A percentile compares a stretch with the other conserved stretches of the same genome.
Conservation (phyloP, 2,888 invertebrate genomes). For the Entomobrya proxima region DNA sequence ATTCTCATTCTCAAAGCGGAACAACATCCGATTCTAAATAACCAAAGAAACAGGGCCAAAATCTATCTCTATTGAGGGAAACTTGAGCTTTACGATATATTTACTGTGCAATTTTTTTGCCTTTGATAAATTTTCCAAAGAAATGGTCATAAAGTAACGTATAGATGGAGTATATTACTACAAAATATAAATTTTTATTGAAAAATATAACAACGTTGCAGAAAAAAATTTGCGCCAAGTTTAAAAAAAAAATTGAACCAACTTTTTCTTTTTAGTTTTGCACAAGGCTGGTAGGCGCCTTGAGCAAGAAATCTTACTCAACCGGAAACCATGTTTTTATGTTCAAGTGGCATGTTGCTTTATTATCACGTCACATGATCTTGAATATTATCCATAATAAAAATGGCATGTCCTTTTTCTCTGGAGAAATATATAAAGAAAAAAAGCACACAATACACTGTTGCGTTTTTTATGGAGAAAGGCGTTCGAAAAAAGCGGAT, state of each 20-base stretch:
- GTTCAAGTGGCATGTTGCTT: conserved; percentile 2
- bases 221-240: too few relatives aligned
- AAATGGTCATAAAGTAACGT: too few relatives aligned
- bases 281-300: background rate
- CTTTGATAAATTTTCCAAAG: too few relatives aligned
- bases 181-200: too few relatives aligned
- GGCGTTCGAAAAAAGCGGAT: background rate
- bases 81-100: too few relatives aligned
- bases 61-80: too few relatives aligned
- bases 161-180: too few relatives aligned
- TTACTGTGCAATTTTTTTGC: too few relatives aligned
- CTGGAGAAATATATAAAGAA: background rate
- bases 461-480: conserved; percentile 16
- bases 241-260: too few relatives aligned
- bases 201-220: too few relatives aligned
- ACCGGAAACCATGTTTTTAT: background rate
- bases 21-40: background rate
- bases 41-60: too few relatives aligned
- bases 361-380: background rate
- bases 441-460: background rate
- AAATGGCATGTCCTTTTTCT: background rate
- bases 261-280: too few relatives aligned
- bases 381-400: conserved; percentile 44
- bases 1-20: background rate
- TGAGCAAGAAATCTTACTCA: background rate